A percentile compares a stretch with the other conserved stretches of the same genome.
These are phyloP conservation scores for Lysiphlebus fabarum DNA, from an alignment of 1,140 invertebrate genomes.

Conservation along the genomic window DNA sequence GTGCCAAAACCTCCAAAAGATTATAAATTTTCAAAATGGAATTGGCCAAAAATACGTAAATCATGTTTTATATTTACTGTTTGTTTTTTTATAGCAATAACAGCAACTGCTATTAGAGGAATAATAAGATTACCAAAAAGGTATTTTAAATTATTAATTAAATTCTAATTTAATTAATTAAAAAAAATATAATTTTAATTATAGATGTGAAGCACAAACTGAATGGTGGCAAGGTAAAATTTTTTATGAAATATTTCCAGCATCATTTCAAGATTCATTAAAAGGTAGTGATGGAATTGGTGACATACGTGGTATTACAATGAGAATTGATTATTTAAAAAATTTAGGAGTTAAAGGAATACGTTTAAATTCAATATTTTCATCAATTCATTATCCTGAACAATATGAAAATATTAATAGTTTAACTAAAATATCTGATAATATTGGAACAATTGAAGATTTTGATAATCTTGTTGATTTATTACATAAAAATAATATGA, in stretches of 20 bases:
- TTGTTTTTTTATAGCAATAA: constrained; percentile 65
- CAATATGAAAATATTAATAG: constrained; percentile 65
- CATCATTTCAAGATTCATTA: constrained; percentile 75
- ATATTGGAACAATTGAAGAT: constrained; percentile 65
- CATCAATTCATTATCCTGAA: constrained; percentile 67
- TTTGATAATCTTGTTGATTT: constrained; percentile 61
- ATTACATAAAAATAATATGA: constrained; percentile 67
- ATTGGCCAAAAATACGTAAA: constrained; percentile 74
- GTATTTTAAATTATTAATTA: constrained; percentile 50
- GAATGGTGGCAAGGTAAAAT: constrained; percentile 79
- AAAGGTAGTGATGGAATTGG: constrained; percentile 67
- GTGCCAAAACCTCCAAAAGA: constrained; percentile 60
- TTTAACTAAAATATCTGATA: constrained; percentile 60
- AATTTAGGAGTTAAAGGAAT: constrained; percentile 65
- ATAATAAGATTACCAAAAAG: constrained; percentile 67
- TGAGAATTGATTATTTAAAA: constrained; percentile 66
- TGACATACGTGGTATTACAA: constrained; percentile 67
- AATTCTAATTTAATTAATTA: neutral
- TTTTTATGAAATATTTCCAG: constrained; percentile 80
- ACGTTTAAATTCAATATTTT: constrained; percentile 73
- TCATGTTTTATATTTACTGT: constrained; percentile 69
- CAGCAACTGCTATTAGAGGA: constrained; percentile 67
- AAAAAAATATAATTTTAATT: constrained; percentile 19
- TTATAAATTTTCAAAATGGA: constrained; percentile 74
- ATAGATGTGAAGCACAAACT: constrained; percentile 49